Evolutionary conservation across 2,888 invertebrate species (phyloP).

Genomic region (Sesia apiformis): DNA sequence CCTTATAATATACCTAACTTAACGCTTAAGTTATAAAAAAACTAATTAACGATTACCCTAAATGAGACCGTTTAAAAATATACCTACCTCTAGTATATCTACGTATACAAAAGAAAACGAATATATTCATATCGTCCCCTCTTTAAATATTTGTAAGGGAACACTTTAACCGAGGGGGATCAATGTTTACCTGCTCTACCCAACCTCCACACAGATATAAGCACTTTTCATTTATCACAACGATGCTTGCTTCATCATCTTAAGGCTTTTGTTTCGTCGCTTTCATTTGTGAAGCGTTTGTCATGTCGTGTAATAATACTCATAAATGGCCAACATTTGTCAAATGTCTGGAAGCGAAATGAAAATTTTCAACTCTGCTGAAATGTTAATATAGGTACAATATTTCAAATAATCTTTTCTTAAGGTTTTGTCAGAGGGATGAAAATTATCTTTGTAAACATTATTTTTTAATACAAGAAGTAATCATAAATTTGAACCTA

Average conservation of each 20-base stretch:
- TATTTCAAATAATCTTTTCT: too few relatives aligned
- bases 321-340: slow-evolving; percentile 11
- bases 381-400: too few relatives aligned
- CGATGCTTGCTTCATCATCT: neutral
- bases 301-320: slow-evolving; percentile 14
- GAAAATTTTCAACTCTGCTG: neutral
- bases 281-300: slow-evolving; percentile 5
- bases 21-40: too few relatives aligned
- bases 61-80: too few relatives aligned
- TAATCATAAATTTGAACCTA: too few relatives aligned
- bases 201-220: slow-evolving; percentile 4
- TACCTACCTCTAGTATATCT: too few relatives aligned
- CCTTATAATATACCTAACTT: too few relatives aligned
- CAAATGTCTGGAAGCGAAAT: slow-evolving; percentile 1
- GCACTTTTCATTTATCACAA: slow-evolving; percentile 1
- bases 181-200: slow-evolving; percentile 1
- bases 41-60: too few relatives aligned
- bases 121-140: neutral
- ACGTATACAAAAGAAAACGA: too few relatives aligned
- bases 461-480: too few relatives aligned
- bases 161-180: neutral
- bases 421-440: too few relatives aligned
- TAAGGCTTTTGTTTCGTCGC: slow-evolving; percentile 10
- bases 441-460: too few relatives aligned
- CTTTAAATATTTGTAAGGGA: neutral